Percentiles rank a stretch among this genome's conserved stretches.
These are phyloP conservation scores for Poecilia velifera DNA, from an alignment of 2,797 vertebrate species.

Conservation along the genomic window DNA sequence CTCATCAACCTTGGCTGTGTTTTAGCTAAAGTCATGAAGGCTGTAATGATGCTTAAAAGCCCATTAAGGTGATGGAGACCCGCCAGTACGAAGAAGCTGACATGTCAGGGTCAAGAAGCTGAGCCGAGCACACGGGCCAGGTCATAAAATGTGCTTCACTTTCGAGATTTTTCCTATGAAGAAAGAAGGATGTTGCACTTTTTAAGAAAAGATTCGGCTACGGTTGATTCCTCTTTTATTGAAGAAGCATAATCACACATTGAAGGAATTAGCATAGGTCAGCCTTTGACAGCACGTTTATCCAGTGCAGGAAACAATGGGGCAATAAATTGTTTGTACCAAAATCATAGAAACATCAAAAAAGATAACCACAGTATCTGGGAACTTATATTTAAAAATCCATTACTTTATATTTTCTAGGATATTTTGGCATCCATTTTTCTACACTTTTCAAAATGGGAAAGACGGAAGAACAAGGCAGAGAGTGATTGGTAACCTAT, in stretches of 20 bases:
- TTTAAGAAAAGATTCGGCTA: neutral
- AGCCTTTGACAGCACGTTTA: neutral
- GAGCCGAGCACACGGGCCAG: slow-evolving; percentile 26
- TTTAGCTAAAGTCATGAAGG: slow-evolving; percentile 62
- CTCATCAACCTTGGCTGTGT: slow-evolving; percentile 65
- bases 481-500: neutral
- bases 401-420: neutral
- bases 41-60: slow-evolving; percentile 66
- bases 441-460: neutral
- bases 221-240: neutral
- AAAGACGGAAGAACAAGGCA: neutral
- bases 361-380: neutral
- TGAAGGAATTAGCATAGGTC: neutral
- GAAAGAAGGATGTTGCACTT: neutral
- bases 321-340: neutral
- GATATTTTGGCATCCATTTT: neutral
- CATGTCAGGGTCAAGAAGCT: slow-evolving; percentile 40
- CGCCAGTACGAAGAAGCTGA: slow-evolving; percentile 30
- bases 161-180: neutral
- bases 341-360: neutral
- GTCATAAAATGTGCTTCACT: slow-evolving; percentile 6
- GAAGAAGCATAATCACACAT: neutral
- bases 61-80: slow-evolving; percentile 72
- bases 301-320: neutral
- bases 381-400: neutral